A percentile compares a stretch with the other conserved stretches of the same genome.
Conservation (phyloP, 2,888 invertebrate genomes). For the Ernsta delagoae region DNA sequence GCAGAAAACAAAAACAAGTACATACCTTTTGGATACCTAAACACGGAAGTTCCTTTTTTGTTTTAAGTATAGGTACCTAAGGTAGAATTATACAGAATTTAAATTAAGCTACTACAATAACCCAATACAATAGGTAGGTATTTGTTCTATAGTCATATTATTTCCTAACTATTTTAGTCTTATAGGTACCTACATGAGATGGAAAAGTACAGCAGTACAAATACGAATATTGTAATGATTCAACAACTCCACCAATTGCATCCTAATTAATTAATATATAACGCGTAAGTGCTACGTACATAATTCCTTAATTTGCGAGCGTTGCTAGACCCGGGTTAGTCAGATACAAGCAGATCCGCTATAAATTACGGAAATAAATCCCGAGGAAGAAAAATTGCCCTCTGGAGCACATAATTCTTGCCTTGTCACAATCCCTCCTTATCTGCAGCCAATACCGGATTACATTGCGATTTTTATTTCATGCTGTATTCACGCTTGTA, state of each 20-base stretch:
- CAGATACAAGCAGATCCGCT: constrained; percentile 83
- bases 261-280: constrained; percentile 40
- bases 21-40: too few relatives aligned
- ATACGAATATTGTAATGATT: not conserved
- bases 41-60: too few relatives aligned
- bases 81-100: too few relatives aligned
- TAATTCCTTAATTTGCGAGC: constrained; percentile 75
- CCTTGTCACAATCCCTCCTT: constrained; percentile 85
- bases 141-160: too few relatives aligned
- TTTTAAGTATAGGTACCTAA: too few relatives aligned
- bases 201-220: too few relatives aligned
- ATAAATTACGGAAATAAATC: constrained; percentile 85
- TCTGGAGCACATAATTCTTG: constrained; percentile 85
- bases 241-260: not conserved
- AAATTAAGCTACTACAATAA: too few relatives aligned
- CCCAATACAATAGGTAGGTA: too few relatives aligned
- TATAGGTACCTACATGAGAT: too few relatives aligned
- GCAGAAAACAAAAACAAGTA: too few relatives aligned
- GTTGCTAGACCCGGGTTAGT: constrained; percentile 72
- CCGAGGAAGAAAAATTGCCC: constrained; percentile 84
- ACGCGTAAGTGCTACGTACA: constrained; percentile 48
- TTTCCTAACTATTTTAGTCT: too few relatives aligned
- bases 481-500: constrained; percentile 68
- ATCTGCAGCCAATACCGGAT: constrained; percentile 85
- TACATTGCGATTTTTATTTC: constrained; percentile 85